These are phyloP conservation scores for Aphodius sticticus DNA, from an alignment of 2,888 invertebrate species.

Conservation along the genomic window DNA sequence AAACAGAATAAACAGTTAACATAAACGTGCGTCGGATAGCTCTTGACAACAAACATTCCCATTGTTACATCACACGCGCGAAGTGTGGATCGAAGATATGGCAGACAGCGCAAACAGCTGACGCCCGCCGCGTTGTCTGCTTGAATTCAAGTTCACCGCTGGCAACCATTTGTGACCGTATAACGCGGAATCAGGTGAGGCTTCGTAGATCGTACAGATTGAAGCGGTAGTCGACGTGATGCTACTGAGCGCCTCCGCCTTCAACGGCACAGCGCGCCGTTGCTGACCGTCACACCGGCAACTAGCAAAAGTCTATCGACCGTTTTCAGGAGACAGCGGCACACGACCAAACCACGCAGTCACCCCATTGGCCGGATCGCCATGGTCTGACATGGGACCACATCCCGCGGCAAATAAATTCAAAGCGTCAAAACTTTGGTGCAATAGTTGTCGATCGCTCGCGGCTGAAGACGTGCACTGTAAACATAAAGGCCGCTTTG, in stretches of 20 bases:
- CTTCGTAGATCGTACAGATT: background rate
- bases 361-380: conserved; percentile 69
- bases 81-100: conserved; percentile 5
- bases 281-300: conserved; percentile 7
- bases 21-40: background rate
- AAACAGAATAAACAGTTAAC: background rate
- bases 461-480: conserved; percentile 15
- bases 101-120: background rate
- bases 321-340: conserved; percentile 46
- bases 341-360: conserved; percentile 55
- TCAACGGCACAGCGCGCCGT: conserved; percentile 4
- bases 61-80: background rate
- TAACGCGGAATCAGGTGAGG: background rate
- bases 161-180: background rate
- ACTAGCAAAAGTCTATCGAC: conserved; percentile 25
- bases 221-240: background rate
- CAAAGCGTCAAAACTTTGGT: conserved; percentile 48
- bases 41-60: background rate
- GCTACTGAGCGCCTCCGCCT: background rate
- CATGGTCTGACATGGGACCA: conserved; percentile 83
- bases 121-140: background rate
- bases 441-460: conserved; percentile 21
- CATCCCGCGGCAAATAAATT: conserved; percentile 62
- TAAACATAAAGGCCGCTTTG: background rate
- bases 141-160: background rate